Percentiles rank a stretch among this genome's conserved stretches.
phyloP scores from a whole-genome alignment of 2,888 invertebrate species.

The Thereva nobilitata region DNA sequence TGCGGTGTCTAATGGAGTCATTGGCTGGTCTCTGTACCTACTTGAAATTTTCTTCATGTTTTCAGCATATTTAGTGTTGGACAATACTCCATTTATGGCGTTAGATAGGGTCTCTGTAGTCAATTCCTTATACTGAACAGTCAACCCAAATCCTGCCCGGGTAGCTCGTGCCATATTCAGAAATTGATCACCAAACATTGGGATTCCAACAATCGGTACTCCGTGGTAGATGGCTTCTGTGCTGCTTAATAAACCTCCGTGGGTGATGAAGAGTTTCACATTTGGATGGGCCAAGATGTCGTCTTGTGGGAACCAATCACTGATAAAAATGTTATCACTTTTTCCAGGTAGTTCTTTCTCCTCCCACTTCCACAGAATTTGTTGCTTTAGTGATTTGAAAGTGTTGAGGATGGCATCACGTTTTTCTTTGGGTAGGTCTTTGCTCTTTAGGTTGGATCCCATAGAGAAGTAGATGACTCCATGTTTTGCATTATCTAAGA shows the following conservation, averaged over 20 bases:
- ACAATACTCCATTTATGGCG: slow-evolving; percentile 45
- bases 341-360: slow-evolving; percentile 48
- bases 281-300: slow-evolving; percentile 73
- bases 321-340: slow-evolving; percentile 57
- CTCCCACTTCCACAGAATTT: slow-evolving; percentile 53
- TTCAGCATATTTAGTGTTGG: slow-evolving; percentile 44
- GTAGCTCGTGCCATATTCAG: slow-evolving; percentile 59
- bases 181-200: slow-evolving; percentile 61
- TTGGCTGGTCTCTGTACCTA: slow-evolving; percentile 52
- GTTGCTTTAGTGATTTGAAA: slow-evolving; percentile 49
- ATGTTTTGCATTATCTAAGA: slow-evolving; percentile 54
- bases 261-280: slow-evolving; percentile 59
- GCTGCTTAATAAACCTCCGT: slow-evolving; percentile 60
- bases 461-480: slow-evolving; percentile 50
- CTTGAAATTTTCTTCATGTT: slow-evolving; percentile 45
- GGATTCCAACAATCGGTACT: slow-evolving; percentile 61
- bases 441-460: slow-evolving; percentile 47
- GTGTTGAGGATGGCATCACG: slow-evolving; percentile 45
- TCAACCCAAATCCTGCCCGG: slow-evolving; percentile 55
- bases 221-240: slow-evolving; percentile 60
- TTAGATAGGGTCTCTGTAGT: slow-evolving; percentile 50
- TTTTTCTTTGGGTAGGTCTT: slow-evolving; percentile 44
- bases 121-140: slow-evolving; percentile 51
- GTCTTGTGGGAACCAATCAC: slow-evolving; percentile 64
- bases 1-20: slow-evolving; percentile 49